These are phyloP conservation scores for Gobio gobio DNA, from an alignment of 2,113 vertebrate genomes.

Conservation along the genomic window DNA sequence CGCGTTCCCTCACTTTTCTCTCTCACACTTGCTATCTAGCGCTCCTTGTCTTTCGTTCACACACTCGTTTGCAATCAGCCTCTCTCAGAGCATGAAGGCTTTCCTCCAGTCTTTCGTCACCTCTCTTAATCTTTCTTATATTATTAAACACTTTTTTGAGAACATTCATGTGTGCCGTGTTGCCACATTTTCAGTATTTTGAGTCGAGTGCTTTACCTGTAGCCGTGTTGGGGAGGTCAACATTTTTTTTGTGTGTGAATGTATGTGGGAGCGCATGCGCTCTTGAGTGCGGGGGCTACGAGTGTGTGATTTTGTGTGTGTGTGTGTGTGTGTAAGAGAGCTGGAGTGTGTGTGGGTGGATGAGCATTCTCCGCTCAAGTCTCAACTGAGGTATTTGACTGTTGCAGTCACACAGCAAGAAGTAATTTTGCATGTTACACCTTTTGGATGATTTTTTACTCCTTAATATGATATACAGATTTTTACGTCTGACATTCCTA, in stretches of 20 bases:
- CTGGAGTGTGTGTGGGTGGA: slow-evolving; percentile 64
- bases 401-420: slow-evolving; percentile 51
- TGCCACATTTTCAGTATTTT: not conserved
- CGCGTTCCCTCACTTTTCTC: slow-evolving; percentile 65
- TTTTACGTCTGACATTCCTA: not conserved
- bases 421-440: not conserved
- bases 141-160: not conserved
- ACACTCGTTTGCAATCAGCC: slow-evolving; percentile 55
- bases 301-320: slow-evolving; percentile 47
- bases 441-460: not conserved
- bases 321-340: slow-evolving; percentile 44
- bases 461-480: not conserved
- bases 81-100: slow-evolving; percentile 44
- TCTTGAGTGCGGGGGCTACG: slow-evolving; percentile 54
- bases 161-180: not conserved
- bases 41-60: slow-evolving; percentile 50
- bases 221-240: slow-evolving; percentile 4
- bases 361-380: slow-evolving; percentile 55
- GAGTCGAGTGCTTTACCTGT: not conserved
- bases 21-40: slow-evolving; percentile 54
- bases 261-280: slow-evolving; percentile 56
- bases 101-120: slow-evolving; percentile 33
- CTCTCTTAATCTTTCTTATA: slow-evolving; percentile 21
- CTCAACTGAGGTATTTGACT: slow-evolving; percentile 63
- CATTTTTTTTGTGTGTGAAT: slow-evolving; percentile 39